Evolutionary conservation across 2,113 vertebrate species (phyloP), one percentile per base, ranked within the genome.

Genomic region (Tauraco erythrolophus): DNA sequence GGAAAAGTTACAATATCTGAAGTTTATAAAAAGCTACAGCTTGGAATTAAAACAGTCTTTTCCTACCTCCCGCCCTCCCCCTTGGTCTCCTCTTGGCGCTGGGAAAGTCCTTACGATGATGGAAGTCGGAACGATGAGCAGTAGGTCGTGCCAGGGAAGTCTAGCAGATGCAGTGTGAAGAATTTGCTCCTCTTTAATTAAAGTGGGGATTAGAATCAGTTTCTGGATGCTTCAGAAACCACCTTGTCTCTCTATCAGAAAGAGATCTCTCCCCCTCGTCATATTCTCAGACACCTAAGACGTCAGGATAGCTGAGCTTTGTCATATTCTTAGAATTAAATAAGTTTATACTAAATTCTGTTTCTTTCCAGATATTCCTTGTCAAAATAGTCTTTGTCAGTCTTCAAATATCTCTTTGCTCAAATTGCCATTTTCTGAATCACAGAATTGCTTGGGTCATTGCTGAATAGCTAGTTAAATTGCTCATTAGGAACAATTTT

Each of bases 121-220:
- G 82, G 92, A 65, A 94, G 54, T 69, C n/a, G 18, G 66, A 62
- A 14, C 0, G 56, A 70, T 43, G 85, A 96, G 91, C 80, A 61
- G 79, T 77, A 69, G 84, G 11, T 69, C 1, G 24, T 93, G 84
- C 92, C 92, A 96, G 81, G 60, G 62, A 92, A 96, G 85, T 51
- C 75, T 11, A 77, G 75, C 83, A 92, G 76, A 94, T 84, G 82
- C 70, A 62, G 72, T 80, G 93, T 70, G 82, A 95, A 92, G 84
- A 95, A 94, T 82, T 94, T 62, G 43, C 83, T 94, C 76, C 88
- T 95, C 68, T 95, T 92, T 94, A 92, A 96, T 95, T 91, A 71
- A 95, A 96, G 39, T 41, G 46, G 43, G 92, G 94, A 78, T 92
- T 95, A 89, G 79, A 71, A 39, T 84, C 83, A 71, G 56, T 70